phyloP scores from a whole-genome alignment of 2,888 invertebrate species.

The Orchesella flavescens region DNA sequence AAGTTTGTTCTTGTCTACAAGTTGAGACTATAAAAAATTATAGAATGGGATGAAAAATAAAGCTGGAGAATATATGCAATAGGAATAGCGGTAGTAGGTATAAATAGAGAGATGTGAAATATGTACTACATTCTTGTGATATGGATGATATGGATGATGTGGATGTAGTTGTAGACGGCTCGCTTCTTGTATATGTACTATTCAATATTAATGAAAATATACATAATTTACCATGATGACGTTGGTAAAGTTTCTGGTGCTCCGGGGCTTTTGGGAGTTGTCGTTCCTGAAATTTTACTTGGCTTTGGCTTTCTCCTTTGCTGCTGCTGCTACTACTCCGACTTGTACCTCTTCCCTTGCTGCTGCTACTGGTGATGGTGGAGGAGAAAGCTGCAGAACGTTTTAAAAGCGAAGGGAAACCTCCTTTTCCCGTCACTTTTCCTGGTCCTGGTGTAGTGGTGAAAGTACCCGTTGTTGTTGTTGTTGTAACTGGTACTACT shows the following conservation, averaged over 20 bases:
- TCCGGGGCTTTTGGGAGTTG: conserved; percentile 64
- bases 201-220: conserved; percentile 70
- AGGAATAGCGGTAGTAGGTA: too few relatives aligned
- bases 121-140: too few relatives aligned
- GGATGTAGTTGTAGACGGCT: conserved; percentile 16
- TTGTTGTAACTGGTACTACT: conserved; percentile 8
- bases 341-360: conserved; percentile 4
- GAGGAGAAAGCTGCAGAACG: conserved; percentile 27
- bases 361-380: background rate
- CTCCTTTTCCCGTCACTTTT: background rate
- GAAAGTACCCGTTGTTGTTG: conserved; percentile 3
- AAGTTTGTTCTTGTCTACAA: background rate
- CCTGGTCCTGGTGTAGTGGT: background rate
- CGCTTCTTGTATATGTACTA: conserved; percentile 20
- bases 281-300: conserved; percentile 47
- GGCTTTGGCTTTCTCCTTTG: conserved; percentile 37
- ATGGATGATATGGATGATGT: conserved; percentile 8
- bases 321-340: background rate
- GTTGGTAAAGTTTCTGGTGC: conserved; percentile 66
- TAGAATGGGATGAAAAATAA: too few relatives aligned
- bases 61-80: too few relatives aligned
- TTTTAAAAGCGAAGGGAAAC: conserved; percentile 10
- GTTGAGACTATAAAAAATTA: too few relatives aligned
- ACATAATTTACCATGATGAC: conserved; percentile 70
- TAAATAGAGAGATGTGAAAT: too few relatives aligned